Evolutionary conservation across 2,113 vertebrate genomes (phyloP), one percentile per base, ranked within the genome.

Genomic region (Theristicus caerulescens): DNA sequence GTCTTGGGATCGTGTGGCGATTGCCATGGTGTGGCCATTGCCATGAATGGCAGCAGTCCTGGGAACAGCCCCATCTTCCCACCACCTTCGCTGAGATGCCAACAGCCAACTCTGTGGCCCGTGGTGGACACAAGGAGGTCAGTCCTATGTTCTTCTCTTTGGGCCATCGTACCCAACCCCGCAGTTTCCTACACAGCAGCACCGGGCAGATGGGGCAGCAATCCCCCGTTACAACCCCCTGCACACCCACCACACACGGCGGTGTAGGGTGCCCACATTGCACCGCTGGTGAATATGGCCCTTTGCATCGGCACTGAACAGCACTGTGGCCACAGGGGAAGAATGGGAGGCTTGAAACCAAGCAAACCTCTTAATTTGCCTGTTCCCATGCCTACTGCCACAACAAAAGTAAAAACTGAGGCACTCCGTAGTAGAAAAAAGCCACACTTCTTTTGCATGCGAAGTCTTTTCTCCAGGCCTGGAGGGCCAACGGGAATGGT

Each of bases 51-150:
- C 47, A 93, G 36, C 25, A 46, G 46, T 51, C 42, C 78, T 65
- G 44, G 40, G 26, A 64, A 59, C n/a, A 77, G 47, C 18, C 49
- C 49, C 29, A 31, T 10, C 24, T 44, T 54, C 32, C 21, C 34
- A 32, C 13, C 6, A 1, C 31, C 51, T 22, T 66, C 0, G 0
- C 31, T 0, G 2, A 62, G 36, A 26, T 20, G 52, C 46, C 2
- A 0, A 51, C 42, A 36, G 64, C 32, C 29, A 87, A 4, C 26
- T 42, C 61, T 2, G 2, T 10, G 71, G 57, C 18, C 32, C n/a
- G 4, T 6, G 49, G 38, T 13, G 25, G 57, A n/a, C 14, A 13
- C 14, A 6, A 42, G 51, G 21, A 58, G n/a, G 15, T 90, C 47
- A 51, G 46, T 27, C 20, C 59, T 24, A 16, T 3, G 14, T 38